These are phyloP conservation scores for Gavialis gangeticus DNA, from an alignment of 2,113 vertebrate species.

Conservation along the genomic window DNA sequence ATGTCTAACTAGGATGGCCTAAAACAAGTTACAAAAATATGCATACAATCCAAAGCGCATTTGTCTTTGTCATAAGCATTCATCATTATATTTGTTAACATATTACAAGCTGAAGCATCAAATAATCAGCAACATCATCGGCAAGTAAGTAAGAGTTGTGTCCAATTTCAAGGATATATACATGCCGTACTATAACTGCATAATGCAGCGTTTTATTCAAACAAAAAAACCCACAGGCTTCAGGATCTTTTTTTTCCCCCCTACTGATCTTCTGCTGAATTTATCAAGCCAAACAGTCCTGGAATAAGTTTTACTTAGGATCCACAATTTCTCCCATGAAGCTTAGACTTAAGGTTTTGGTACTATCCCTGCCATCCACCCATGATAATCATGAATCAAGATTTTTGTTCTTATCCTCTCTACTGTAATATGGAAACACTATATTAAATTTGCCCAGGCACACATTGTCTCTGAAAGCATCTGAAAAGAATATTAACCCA, in stretches of 20 bases:
- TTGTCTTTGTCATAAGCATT: neutral
- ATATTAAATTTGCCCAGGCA: conserved; percentile 54
- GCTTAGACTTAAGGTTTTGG: conserved; percentile 71
- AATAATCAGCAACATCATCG: conserved; percentile 1
- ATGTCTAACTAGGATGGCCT: neutral
- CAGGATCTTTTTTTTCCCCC: conserved; percentile 18
- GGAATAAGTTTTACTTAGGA: conserved; percentile 72
- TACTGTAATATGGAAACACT: conserved; percentile 62
- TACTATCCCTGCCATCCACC: conserved; percentile 54
- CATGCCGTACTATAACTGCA: conserved; percentile 30
- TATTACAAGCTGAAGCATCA: conserved; percentile 24
- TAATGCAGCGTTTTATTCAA: conserved; percentile 47
- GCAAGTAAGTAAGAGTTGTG: neutral
- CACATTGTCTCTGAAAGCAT: conserved; percentile 39
- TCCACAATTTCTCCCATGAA: conserved; percentile 62
- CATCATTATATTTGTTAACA: neutral
- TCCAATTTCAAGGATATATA: conserved; percentile 29
- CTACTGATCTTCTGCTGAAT: conserved; percentile 55
- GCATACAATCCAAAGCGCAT: neutral
- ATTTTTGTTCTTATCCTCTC: conserved; percentile 71
- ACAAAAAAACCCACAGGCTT: conserved; percentile 54
- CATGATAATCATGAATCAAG: conserved; percentile 65
- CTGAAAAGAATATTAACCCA: conserved; percentile 37
- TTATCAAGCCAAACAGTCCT: conserved; percentile 74
- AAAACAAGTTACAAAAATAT: neutral